A percentile compares a stretch with the other conserved stretches of the same genome.
These are phyloP conservation scores for Watsonalla cultraria DNA, from an alignment of 2,888 invertebrate genomes.

Conservation along the genomic window DNA sequence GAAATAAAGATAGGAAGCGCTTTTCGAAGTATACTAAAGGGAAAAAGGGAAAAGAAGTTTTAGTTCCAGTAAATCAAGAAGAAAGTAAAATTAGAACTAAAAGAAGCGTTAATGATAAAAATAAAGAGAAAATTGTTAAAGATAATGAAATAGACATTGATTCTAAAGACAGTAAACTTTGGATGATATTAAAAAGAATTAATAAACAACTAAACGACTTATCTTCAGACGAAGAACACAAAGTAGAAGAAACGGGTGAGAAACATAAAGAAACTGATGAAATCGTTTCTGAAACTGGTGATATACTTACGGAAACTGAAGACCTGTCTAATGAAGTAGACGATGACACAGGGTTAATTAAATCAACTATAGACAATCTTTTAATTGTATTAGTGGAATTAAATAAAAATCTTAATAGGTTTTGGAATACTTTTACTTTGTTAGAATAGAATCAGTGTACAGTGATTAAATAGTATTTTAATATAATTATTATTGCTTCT, in stretches of 20 bases:
- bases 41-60: constrained; percentile 6
- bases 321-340: neutral
- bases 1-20: constrained; percentile 14
- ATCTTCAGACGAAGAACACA: constrained; percentile 27
- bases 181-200: constrained; percentile 45
- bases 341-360: constrained; percentile 38
- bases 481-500: constrained; percentile 12
- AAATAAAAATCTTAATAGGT: constrained; percentile 53
- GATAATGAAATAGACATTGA: constrained; percentile 46
- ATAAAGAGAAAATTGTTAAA: constrained; percentile 16
- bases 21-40: constrained; percentile 16
- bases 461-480: constrained; percentile 25
- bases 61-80: constrained; percentile 1
- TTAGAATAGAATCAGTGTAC: constrained; percentile 41
- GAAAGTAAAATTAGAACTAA: constrained; percentile 11
- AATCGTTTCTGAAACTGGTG: constrained; percentile 35
- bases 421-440: constrained; percentile 51
- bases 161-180: constrained; percentile 34
- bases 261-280: constrained; percentile 46
- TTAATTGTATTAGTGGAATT: constrained; percentile 50
- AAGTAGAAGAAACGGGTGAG: constrained; percentile 23
- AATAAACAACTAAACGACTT: constrained; percentile 40
- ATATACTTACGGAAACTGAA: constrained; percentile 9
- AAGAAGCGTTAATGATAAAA: constrained; percentile 12
- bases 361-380: constrained; percentile 47